Conservation (phyloP, 2,888 invertebrate genomes). For the Melinopterus prodromus region DNA sequence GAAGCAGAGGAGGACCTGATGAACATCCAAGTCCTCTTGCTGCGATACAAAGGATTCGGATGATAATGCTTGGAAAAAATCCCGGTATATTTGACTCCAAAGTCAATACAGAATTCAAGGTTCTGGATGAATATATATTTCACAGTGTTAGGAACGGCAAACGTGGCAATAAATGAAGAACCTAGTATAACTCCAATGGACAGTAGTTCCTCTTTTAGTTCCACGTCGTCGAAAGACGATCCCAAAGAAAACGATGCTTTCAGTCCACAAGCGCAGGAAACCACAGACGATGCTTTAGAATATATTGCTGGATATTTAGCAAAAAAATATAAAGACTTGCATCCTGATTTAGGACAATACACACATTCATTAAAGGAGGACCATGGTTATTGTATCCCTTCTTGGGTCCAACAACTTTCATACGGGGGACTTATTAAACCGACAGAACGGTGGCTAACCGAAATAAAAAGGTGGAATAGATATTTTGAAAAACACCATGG, state of each 20-base stretch:
- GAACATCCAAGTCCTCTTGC: conserved; percentile 23
- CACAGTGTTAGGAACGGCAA: background rate
- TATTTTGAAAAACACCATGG: conserved; percentile 23
- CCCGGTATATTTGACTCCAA: conserved; percentile 19
- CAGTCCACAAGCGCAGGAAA: conserved; percentile 20
- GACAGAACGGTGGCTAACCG: background rate
- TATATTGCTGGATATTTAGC: conserved; percentile 26
- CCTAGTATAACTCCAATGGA: background rate
- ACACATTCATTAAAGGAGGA: background rate
- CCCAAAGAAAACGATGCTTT: conserved; percentile 9
- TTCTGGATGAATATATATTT: conserved; percentile 23
- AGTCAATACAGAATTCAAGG: conserved; percentile 19
- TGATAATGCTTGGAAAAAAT: conserved; percentile 25
- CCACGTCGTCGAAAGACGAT: background rate
- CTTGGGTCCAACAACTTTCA: conserved; percentile 26
- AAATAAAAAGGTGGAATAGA: conserved; percentile 17
- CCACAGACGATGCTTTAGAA: conserved; percentile 24
- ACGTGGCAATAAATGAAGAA: background rate
- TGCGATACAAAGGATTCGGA: conserved; percentile 15
- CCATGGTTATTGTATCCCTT: too few relatives aligned
- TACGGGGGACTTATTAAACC: conserved; percentile 26
- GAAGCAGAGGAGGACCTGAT: conserved; percentile 20
- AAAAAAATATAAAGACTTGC: conserved; percentile 14
- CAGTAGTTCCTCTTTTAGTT: conserved; percentile 11
- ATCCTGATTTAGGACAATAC: conserved; percentile 13